A percentile compares a stretch with the other conserved stretches of the same genome.
Conservation (phyloP, 2,888 invertebrate genomes). For the Ophioninae sp. region DNA sequence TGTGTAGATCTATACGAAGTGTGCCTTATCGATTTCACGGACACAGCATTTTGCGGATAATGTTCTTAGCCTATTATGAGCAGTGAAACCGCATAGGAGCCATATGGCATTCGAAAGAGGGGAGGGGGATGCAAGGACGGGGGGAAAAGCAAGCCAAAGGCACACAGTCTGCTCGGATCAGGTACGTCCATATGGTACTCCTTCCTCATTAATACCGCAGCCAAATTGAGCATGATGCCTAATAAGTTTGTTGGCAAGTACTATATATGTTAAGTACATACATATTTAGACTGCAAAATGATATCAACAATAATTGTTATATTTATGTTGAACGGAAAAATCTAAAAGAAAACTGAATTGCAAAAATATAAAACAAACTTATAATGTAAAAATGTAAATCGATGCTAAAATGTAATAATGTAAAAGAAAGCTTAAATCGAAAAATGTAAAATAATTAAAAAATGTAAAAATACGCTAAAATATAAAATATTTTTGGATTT, state of each 20-base stretch:
- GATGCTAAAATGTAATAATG: too few species aligned
- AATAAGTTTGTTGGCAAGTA: slow-evolving; percentile 34
- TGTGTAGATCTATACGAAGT: neutral
- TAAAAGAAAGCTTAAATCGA: too few species aligned
- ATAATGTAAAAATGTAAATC: too few species aligned
- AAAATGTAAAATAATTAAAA: too few species aligned
- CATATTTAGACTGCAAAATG: slow-evolving; percentile 25
- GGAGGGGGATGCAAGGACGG: too few species aligned
- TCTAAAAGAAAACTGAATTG: too few species aligned
- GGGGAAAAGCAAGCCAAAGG: neutral
- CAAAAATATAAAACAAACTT: too few species aligned
- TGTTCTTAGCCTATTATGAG: slow-evolving; percentile 15
- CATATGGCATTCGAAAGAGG: slow-evolving; percentile 9
- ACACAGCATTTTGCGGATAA: slow-evolving; percentile 52
- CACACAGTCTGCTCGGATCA: slow-evolving; percentile 28
- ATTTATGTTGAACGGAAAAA: too few species aligned
- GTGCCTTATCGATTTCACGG: slow-evolving; percentile 46
- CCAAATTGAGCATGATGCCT: slow-evolving; percentile 44
- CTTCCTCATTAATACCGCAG: slow-evolving; percentile 52
- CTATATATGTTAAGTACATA: slow-evolving; percentile 13
- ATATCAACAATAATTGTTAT: slow-evolving; percentile 5
- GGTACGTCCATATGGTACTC: slow-evolving; percentile 17
- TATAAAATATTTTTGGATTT: too few species aligned
- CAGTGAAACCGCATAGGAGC: neutral
- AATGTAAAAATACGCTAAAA: too few species aligned